Evolutionary conservation across 2,797 vertebrate species (phyloP), one percentile per base, ranked within the genome.

Genomic region (Eulemur mongoz): DNA sequence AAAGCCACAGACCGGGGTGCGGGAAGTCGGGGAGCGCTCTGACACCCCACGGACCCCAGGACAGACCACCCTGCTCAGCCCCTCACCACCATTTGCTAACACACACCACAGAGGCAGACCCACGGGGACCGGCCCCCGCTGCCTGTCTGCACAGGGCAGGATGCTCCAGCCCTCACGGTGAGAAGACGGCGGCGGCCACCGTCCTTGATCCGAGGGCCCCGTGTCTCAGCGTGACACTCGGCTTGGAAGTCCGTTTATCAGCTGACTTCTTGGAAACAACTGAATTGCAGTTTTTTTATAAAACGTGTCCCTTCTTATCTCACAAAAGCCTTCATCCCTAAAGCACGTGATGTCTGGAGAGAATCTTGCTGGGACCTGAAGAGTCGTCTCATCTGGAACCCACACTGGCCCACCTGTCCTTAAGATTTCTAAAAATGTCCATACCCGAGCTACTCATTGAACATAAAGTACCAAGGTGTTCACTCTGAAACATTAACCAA

Each of bases 401-500:
- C 69, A n/a, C 8, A 45, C 3, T 20, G 22, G 35, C 50, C 59
- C 54, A n/a, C 43, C 35, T 67, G 35, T 79, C 75, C 69, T 70
- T 67, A 59, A 89, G 27, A 65, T 27, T 65, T 59, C 73, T n/a
- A 81, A 76, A 81, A 94, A 45, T 91, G 87, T 69, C 57, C 78
- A 80, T 76, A 92, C 35, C 6, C 32, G 80, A 84, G 50, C 45
- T 65, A 72, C 35, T 52, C 72, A 61, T 0, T 50, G 75, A 81
- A 93, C 69, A 93, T 48, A 52, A 82, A 84, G 79, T 45, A 57
- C 75, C 35, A 75, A 45, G 52, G 11, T 80, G 63, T 76, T 94
- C 65, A 23, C 38, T 69, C 91, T 70, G 65, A 96, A 76, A 93
- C 48, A 91, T 48, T 90, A 87, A 80, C 54, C 79, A 81, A 80